Base-by-base conservation (phyloP, 1,140 invertebrate species). In the Ceratina calcarata region DNA sequence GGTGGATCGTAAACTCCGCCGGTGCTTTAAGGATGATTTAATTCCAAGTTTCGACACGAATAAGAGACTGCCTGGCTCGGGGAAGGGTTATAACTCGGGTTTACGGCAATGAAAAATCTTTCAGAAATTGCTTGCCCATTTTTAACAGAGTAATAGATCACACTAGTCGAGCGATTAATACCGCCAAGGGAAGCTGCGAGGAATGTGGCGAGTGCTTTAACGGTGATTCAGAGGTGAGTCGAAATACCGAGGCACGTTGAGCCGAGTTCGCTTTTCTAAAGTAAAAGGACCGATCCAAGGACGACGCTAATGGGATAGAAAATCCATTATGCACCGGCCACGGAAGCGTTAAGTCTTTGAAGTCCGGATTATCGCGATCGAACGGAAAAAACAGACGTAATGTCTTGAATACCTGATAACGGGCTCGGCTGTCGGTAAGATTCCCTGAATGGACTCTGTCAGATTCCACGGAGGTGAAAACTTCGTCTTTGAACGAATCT, bases 21-120 rank as follows among this genome's bases (percentile, higher is more conserved):
- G 55, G 77, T 84, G 66, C 60, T 83, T 76, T 79, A 82, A 85
- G 81, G 75, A 82, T 86, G 78, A 83, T 86, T 87, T 86, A 85
- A 86, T 78, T 70, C 73, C 72, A 78, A 82, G 76, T 78, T 78
- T 79, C 64, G 78, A 66, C 45, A 20, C 24, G 37, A 10, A 65
- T 37, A 87, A 86, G 10, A 32, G 24, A 12, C 57, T 4, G 45
- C 15, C 2, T 18, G 51, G 15, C 1, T 16, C 53, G 10, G 49
- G 20, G n/a, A 2, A 16, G n/a, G 37, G 65, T 3, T 1, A n/a
- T 32, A 27, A 65, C n/a, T 58, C 8, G 32, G 4, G n/a, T 6
- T 24, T 55, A 8, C 1, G 8, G 13, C 22, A 77, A n/a, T 55
- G 68, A 72, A 64, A 73, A 86, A 77, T 53, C n/a, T 62, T 20